Evolutionary conservation across 2,113 vertebrate genomes (phyloP), one percentile per base, ranked within the genome.

Genomic region (Donacobius atricapilla): DNA sequence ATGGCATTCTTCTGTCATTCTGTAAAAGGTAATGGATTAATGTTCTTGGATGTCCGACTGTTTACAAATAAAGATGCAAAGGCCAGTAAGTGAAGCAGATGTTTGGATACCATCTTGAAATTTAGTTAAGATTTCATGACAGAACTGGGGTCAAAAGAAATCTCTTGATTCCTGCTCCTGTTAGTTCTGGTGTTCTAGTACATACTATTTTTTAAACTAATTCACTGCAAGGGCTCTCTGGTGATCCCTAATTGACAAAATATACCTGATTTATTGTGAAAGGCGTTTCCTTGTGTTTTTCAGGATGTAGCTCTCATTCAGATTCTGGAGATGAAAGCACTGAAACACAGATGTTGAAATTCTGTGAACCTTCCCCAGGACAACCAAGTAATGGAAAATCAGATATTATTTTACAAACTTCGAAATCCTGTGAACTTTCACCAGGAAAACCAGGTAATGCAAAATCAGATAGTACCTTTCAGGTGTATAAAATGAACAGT

Each of bases 271-370:
- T 77, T 78, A 25, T 54, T 64, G 40, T 93, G 77, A 87, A 90
- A 81, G 11, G 12, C 30, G 65, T 87, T 72, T 48, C 20, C 61
- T 35, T 65, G 4, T 82, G 47, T 80, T 87, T 94, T 92, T 66
- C 37, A 95, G 95, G 47, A 58, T 79, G 31, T 77, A 39, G 78
- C 54, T 94, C 73, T 76, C 83, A 60, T 73, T 90, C 79, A 83
- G 82, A 91, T 83, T 97, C 93, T 76, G 94, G 53, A 82, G 92
- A 87, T 87, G 84, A 83, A 30, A 58, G 50, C 45, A 37, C 10
- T 81, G 95, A 91, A 93, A 78, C 37, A 31, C 60, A 79, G 15
- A 57, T 20, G 1, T 63, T 0, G 0, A 72, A 47, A 54, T 85
- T 87, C 37, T 72, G 22, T 94, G 94, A 82, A 68, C 13, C 13